Percentiles rank a stretch among this genome's conserved stretches.
These are phyloP conservation scores for Plebejus melissa DNA, from an alignment of 2,888 invertebrate genomes.

Conservation along the genomic window DNA sequence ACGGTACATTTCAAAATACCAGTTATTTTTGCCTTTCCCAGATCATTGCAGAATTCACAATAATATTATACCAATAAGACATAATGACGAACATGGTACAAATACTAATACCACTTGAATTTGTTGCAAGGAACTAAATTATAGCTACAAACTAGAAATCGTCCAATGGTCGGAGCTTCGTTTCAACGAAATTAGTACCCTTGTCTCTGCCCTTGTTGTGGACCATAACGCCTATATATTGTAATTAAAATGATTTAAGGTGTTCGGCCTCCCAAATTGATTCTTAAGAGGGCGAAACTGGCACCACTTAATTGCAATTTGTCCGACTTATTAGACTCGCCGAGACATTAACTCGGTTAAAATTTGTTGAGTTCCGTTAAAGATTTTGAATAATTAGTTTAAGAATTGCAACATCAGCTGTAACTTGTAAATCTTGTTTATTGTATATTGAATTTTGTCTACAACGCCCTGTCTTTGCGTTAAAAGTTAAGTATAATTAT, in stretches of 20 bases:
- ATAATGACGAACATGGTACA: no score
- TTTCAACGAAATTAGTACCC: no score
- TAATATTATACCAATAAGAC: no score
- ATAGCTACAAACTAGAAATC: no score
- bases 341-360: constrained; percentile 29
- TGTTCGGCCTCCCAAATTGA: constrained; percentile 42
- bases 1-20: neutral
- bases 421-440: constrained; percentile 14
- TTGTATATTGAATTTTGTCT: neutral
- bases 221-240: no score
- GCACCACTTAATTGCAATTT: constrained; percentile 57
- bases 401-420: constrained; percentile 19
- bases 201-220: no score
- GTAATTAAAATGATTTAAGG: constrained; percentile 37
- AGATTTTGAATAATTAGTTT: constrained; percentile 29
- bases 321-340: constrained; percentile 48
- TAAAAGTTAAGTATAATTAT: neutral
- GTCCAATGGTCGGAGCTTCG: no score
- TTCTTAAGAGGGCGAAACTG: constrained; percentile 48
- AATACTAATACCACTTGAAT: no score
- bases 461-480: neutral
- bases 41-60: no score
- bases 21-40: no score
- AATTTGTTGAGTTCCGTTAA: constrained; percentile 29
- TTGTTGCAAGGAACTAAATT: no score